phyloP scores from a whole-genome alignment of 1,140 invertebrate genomes.

The Trichonephila clavipes region DNA sequence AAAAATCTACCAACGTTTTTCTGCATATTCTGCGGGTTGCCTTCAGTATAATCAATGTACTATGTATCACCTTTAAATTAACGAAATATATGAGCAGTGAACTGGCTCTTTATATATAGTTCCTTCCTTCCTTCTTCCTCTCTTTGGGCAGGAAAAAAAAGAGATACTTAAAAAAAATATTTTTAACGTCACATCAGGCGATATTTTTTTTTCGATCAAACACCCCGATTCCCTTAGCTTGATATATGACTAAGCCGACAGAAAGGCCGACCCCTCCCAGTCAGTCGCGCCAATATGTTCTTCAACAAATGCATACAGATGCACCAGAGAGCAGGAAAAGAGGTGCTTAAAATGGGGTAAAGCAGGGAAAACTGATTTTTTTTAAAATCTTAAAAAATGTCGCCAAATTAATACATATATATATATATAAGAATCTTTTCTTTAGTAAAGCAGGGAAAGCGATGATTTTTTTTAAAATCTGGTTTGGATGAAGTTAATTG shows the following conservation, averaged over 20 bases:
- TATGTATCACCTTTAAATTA: too few species aligned
- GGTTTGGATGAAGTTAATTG: too few species aligned
- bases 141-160: not conserved
- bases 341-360: not conserved
- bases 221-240: constrained; percentile 42
- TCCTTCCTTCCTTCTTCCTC: not conserved
- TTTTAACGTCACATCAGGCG: constrained; percentile 20
- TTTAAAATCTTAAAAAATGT: too few species aligned
- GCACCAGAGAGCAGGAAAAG: not conserved
- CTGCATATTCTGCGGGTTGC: too few species aligned
- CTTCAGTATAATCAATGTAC: too few species aligned
- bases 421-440: too few species aligned
- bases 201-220: constrained; percentile 21
- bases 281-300: constrained; percentile 63
- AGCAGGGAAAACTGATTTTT: not conserved
- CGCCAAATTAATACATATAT: not conserved
- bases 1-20: too few species aligned
- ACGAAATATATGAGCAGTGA: too few species aligned
- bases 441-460: too few species aligned
- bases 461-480: too few species aligned
- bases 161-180: not conserved
- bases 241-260: constrained; percentile 74
- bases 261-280: not conserved
- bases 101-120: too few species aligned
- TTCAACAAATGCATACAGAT: constrained; percentile 40